phyloP scores from a whole-genome alignment of 2,888 invertebrate species.

The Amaurobius ferox region DNA sequence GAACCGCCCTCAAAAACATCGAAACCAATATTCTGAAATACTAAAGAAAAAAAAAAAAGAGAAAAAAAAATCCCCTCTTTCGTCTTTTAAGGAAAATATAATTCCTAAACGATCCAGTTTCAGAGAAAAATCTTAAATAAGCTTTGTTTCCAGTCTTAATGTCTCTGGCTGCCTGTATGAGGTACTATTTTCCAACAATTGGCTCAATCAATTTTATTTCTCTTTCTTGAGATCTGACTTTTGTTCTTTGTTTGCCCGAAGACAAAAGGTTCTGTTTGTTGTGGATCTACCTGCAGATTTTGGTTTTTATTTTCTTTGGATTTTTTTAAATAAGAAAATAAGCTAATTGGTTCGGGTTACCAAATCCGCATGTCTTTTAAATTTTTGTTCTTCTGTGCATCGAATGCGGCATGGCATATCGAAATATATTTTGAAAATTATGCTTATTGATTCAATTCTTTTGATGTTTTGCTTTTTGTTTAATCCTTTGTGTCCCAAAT shows the following conservation, averaged over 20 bases:
- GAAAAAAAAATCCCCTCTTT: background rate
- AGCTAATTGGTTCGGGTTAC: conserved; percentile 23
- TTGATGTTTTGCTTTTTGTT: too few relatives aligned
- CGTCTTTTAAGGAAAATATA: conserved; percentile 4
- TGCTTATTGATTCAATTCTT: too few relatives aligned
- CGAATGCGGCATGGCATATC: background rate
- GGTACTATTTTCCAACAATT: conserved; percentile 45
- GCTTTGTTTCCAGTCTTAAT: conserved; percentile 54
- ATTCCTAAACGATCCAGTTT: conserved; percentile 27
- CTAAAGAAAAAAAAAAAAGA: background rate
- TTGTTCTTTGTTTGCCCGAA: conserved; percentile 19
- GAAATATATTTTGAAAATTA: too few relatives aligned
- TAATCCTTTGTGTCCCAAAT: too few relatives aligned
- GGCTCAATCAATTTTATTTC: conserved; percentile 43
- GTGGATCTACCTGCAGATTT: conserved; percentile 1
- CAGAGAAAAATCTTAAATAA: conserved; percentile 34
- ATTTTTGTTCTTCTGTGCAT: background rate
- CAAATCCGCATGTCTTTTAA: background rate
- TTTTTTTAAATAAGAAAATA: background rate
- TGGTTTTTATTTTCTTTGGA: background rate
- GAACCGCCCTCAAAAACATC: background rate
- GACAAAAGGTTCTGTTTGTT: conserved; percentile 11
- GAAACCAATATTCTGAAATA: background rate
- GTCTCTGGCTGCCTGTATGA: conserved; percentile 26
- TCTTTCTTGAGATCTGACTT: conserved; percentile 13